Evolutionary conservation across 2,888 invertebrate species (phyloP).

Genomic region (Brachylomia viminalis): DNA sequence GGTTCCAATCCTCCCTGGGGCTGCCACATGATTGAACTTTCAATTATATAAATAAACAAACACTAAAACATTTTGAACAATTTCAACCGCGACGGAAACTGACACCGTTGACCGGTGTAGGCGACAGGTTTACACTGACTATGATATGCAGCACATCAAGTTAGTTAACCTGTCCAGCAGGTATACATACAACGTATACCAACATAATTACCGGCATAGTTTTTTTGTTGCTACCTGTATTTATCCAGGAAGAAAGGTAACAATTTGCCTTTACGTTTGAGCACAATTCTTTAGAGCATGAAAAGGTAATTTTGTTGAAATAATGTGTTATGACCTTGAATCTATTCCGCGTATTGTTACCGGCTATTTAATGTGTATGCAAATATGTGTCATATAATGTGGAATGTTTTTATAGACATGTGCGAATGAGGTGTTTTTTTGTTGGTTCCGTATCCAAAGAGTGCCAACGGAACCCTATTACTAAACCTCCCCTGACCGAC

Average conservation of each 20-base stretch:
- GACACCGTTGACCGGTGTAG: background rate
- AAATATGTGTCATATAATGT: slow-evolving; percentile 22
- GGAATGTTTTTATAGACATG: background rate
- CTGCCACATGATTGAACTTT: slow-evolving; percentile 72
- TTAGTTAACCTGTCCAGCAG: slow-evolving; percentile 42
- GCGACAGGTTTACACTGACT: slow-evolving; percentile 22
- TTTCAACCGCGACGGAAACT: background rate
- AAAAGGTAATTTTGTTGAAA: background rate
- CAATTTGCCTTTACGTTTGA: background rate
- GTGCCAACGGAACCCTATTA: too few relatives aligned
- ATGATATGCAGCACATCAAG: background rate
- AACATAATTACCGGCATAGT: background rate
- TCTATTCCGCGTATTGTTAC: slow-evolving; percentile 8
- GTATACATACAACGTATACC: slow-evolving; percentile 9
- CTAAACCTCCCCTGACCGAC: too few relatives aligned
- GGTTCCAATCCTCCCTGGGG: slow-evolving; percentile 68
- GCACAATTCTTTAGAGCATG: background rate
- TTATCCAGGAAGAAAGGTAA: background rate
- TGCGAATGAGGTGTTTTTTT: background rate
- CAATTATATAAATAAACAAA: slow-evolving; percentile 18
- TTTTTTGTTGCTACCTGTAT: background rate
- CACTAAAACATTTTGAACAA: slow-evolving; percentile 14
- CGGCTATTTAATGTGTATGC: slow-evolving; percentile 11
- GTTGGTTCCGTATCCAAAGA: too few relatives aligned
- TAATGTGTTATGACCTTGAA: slow-evolving; percentile 25